Base-by-base conservation (phyloP, 2,888 invertebrate genomes). In the Acronicta leporina region DNA sequence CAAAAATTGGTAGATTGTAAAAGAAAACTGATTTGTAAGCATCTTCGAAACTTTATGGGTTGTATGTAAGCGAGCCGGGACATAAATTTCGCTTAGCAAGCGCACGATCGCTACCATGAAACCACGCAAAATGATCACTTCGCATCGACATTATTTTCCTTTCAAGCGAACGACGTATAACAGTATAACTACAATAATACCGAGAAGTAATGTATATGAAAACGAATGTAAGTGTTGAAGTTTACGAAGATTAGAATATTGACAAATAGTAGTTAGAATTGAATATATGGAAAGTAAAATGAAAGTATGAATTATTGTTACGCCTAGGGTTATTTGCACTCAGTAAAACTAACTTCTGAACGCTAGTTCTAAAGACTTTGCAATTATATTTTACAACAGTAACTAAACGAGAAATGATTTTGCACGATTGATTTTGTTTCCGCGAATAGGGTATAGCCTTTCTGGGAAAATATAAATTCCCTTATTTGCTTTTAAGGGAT, bases 51-150 rank as follows among this genome's bases (percentile, higher is more conserved):
- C 64, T 80, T 81, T 76, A 82, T 78, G 65, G 68, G 25, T 61
- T 57, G 46, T 57, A 16, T 68, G 69, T 67, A 63, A 66, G 48
- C 56, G 50, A 73, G 48, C 53, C 41, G 42, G 51, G 57, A 57
- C 65, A 73, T 82, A 80, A 81, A 80, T 84, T 80, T 77, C 54
- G 71, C 73, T 75, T 65, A 53, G 55, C 50, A 53, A 59, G 55
- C 59, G 51, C 48, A 55, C 1, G 11, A 48, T 71, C 68, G 66
- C 63, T 80, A 80, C 81, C 64, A 73, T 61, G 58, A 59, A 65
- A 65, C 63, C 66, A 63, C 68, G 63, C 53, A 30, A 55, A 63
- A 41, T 60, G 3, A 58, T 69, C 63, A 50, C 49, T 53, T 55
- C 13, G 11, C 15, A 30, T 56, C 43, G 48, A 44, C 44, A 27